Conservation (phyloP, 1,140 invertebrate species). For the Zaprionus davidi region DNA sequence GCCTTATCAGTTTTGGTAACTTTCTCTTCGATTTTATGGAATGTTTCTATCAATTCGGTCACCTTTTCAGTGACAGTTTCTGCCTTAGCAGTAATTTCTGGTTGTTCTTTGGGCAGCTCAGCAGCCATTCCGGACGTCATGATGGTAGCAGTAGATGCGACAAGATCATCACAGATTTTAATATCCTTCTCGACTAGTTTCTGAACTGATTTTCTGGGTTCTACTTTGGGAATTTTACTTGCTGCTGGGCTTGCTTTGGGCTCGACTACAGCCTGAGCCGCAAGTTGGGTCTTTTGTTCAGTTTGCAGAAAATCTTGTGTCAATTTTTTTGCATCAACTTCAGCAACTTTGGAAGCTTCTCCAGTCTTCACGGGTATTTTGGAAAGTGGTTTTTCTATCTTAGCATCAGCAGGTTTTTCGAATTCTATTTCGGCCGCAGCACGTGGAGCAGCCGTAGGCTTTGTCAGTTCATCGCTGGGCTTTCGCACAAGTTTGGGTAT, state of each 20-base stretch:
- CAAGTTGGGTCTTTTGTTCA: conserved; percentile 48
- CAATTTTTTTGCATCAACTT: conserved; percentile 65
- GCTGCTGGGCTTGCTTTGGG: conserved; percentile 56
- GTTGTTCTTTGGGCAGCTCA: conserved; percentile 46
- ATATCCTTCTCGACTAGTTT: conserved; percentile 53
- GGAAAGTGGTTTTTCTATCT: conserved; percentile 60
- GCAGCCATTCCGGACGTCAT: conserved; percentile 61
- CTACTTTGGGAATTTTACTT: conserved; percentile 72
- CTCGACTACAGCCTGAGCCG: conserved; percentile 37
- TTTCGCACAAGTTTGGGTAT: conserved; percentile 70
- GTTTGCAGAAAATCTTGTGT: conserved; percentile 73
- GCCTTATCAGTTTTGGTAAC: conserved; percentile 57
- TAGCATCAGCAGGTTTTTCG: conserved; percentile 48
- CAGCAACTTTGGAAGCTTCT: conserved; percentile 35
- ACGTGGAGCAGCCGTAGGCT: conserved; percentile 70
- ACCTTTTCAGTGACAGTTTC: conserved; percentile 64
- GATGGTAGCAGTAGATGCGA: conserved; percentile 59
- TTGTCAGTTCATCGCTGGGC: conserved; percentile 53
- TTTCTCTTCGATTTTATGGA: conserved; percentile 68
- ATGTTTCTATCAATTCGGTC: conserved; percentile 62
- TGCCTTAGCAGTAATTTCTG: conserved; percentile 56
- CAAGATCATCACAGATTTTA: conserved; percentile 59
- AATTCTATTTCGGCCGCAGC: conserved; percentile 55
- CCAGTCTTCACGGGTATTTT: conserved; percentile 67
- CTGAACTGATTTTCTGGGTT: conserved; percentile 65